A percentile compares a stretch with the other conserved stretches of the same genome.
Evolutionary conservation across 1,140 invertebrate species (phyloP).

Genomic region (Aphelenchoides fujianensis): DNA sequence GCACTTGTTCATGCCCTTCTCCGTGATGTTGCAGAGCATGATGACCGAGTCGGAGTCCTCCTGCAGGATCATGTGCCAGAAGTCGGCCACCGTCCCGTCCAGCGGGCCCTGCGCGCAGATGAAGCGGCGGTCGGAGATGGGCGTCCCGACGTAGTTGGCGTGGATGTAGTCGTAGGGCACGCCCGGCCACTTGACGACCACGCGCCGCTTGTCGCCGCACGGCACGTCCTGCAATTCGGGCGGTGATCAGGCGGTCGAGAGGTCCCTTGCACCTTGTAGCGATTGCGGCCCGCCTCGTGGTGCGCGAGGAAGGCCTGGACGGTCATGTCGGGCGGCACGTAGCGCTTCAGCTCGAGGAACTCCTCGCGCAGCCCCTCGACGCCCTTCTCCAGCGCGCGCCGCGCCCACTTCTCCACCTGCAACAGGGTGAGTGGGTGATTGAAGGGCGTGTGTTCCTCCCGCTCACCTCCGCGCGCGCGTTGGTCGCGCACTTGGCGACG

Average conservation of each 20-base stretch:
- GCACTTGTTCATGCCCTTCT: constrained; percentile 39
- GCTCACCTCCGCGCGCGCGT: too few species aligned
- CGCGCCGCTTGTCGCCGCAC: constrained; percentile 13
- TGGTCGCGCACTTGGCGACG: too few species aligned
- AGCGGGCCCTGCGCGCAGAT: constrained; percentile 45
- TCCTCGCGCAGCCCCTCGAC: constrained; percentile 34
- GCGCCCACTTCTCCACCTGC: constrained; percentile 38
- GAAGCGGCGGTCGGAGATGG: constrained; percentile 34
- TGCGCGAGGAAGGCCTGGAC: constrained; percentile 21
- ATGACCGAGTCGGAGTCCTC: constrained; percentile 35
- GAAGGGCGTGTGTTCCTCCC: too few species aligned
- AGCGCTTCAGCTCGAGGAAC: constrained; percentile 31
- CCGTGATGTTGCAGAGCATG: constrained; percentile 47
- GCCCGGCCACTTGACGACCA: not conserved
- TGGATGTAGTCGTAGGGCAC: constrained; percentile 18
- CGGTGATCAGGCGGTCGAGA: too few species aligned
- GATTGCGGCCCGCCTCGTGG: constrained; percentile 33
- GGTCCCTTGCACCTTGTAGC: too few species aligned
- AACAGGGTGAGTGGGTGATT: too few species aligned
- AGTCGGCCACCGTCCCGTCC: constrained; percentile 37
- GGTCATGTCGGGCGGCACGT: constrained; percentile 24
- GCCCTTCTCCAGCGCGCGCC: constrained; percentile 37
- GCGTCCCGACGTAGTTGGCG: constrained; percentile 41
- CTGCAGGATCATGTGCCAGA: constrained; percentile 47
- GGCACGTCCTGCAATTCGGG: constrained; percentile 45